Conservation (phyloP, 2,888 invertebrate species). For the Perdita meconis region DNA sequence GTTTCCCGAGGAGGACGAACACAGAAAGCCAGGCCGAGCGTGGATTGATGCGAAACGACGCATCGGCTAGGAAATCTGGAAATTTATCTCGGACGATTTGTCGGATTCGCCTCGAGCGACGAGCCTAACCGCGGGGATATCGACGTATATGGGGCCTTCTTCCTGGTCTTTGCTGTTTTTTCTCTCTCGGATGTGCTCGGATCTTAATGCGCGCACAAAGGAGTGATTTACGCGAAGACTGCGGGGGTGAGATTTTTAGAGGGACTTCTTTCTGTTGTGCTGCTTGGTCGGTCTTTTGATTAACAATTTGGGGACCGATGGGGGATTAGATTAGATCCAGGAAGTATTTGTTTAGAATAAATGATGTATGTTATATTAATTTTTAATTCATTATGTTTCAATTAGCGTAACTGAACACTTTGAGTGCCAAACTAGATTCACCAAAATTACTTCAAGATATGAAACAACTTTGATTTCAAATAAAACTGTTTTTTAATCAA, state of each 20-base stretch:
- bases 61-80: conserved; percentile 72
- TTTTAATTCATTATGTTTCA: no score
- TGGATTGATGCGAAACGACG: conserved; percentile 33
- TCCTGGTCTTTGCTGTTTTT: conserved; percentile 24
- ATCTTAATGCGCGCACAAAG: conserved; percentile 23
- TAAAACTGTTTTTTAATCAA: no score
- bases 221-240: conserved; percentile 33
- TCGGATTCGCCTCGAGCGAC: conserved; percentile 56
- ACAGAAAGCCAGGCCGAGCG: conserved; percentile 14
- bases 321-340: no score
- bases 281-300: neutral
- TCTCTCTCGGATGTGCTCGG: neutral
- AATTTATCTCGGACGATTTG: conserved; percentile 81
- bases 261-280: neutral
- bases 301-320: no score
- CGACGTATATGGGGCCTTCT: conserved; percentile 14
- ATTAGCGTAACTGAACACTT: no score
- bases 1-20: neutral
- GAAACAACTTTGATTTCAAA: no score
- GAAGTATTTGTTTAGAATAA: no score
- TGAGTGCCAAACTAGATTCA: no score
- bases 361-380: no score
- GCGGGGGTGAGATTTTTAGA: neutral
- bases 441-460: no score
- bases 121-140: conserved; percentile 33